Evolutionary conservation across 92 coral and sea anemone species (phyloP).

Genomic region (Palythoa caribaeorum): DNA sequence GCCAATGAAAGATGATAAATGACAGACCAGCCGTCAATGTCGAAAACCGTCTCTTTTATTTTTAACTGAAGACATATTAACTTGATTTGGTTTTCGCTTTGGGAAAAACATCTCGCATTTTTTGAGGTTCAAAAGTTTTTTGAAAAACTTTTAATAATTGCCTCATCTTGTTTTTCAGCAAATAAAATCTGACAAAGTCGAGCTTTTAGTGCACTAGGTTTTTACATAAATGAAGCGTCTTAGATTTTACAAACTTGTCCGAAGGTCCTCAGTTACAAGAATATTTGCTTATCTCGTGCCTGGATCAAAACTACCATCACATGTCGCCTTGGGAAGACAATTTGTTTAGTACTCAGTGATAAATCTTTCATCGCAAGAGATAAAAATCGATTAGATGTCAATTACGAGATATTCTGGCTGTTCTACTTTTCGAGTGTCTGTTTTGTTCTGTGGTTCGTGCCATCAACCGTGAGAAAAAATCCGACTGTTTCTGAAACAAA

Average conservation of each 20-base stretch:
- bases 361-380: constrained; percentile 36
- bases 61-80: neutral
- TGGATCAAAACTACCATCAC: neutral
- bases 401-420: constrained; percentile 13
- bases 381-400: neutral
- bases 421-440: neutral
- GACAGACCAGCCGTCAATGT: neutral
- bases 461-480: constrained; percentile 23
- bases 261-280: neutral
- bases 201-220: neutral
- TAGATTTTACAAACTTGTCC: neutral
- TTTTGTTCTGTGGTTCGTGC: neutral
- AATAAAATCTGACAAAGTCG: neutral
- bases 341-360: constrained; percentile 2
- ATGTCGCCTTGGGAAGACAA: constrained; percentile 7
- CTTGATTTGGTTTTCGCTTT: neutral
- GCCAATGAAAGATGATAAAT: constrained; percentile 21
- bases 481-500: neutral
- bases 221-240: neutral
- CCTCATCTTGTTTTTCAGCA: neutral
- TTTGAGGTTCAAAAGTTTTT: neutral
- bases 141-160: neutral
- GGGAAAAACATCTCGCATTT: neutral
- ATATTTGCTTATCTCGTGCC: constrained; percentile 17
- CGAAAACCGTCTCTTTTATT: neutral